Percentiles rank a stretch among this genome's conserved stretches.
phyloP scores from a whole-genome alignment of 2,888 invertebrate species.

The Epinotia brunnichana region DNA sequence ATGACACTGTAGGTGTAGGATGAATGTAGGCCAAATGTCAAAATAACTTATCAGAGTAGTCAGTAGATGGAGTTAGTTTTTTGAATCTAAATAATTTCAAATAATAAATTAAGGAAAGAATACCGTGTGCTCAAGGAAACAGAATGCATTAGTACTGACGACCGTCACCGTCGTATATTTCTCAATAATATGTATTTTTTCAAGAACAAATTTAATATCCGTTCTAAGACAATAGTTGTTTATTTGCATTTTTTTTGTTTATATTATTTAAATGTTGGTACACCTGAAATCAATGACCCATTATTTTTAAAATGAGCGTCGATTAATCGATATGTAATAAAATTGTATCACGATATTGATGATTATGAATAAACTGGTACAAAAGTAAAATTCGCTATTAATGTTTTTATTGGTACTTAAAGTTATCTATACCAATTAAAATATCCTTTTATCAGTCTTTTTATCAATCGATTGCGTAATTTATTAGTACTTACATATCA shows the following conservation, averaged over 20 bases:
- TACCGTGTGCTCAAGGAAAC: not conserved
- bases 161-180: not conserved
- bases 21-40: not conserved
- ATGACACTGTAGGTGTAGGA: no score
- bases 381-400: not conserved
- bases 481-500: not conserved
- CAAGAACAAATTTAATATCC: no score
- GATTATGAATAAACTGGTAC: not conserved
- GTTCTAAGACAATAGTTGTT: no score
- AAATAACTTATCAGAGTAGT: not conserved
- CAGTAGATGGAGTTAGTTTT: not conserved
- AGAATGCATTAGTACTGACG: not conserved
- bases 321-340: not conserved
- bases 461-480: slow-evolving; percentile 37
- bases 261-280: not conserved
- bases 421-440: slow-evolving; percentile 22
- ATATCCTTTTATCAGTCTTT: slow-evolving; percentile 25
- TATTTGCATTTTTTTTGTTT: not conserved
- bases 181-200: not conserved
- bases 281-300: slow-evolving; percentile 1
- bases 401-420: slow-evolving; percentile 12
- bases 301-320: not conserved
- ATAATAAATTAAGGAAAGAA: not conserved
- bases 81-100: not conserved
- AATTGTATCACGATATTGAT: not conserved